These are phyloP conservation scores for Drosophila mauritiana DNA, from an alignment of 1,140 invertebrate species.

Conservation along the genomic window DNA sequence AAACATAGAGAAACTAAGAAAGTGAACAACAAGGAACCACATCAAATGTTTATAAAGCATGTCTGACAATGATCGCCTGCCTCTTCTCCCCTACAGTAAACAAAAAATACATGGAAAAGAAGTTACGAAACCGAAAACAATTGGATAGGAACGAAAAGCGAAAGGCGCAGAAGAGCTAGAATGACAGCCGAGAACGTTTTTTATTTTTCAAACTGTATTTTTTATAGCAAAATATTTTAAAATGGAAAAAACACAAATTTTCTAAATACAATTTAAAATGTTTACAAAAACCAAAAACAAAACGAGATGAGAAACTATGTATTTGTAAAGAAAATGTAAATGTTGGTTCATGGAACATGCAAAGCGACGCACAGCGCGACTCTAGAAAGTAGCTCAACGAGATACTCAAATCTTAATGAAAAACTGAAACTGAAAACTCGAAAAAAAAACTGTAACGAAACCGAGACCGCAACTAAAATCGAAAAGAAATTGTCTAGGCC, in stretches of 20 bases:
- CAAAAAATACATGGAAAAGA: constrained; percentile 21
- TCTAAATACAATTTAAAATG: constrained; percentile 65
- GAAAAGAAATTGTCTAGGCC: constrained; percentile 64
- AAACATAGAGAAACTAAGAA: constrained; percentile 32
- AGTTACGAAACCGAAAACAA: constrained; percentile 12
- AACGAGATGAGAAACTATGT: constrained; percentile 53
- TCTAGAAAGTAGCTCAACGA: constrained; percentile 61
- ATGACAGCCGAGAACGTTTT: constrained; percentile 67
- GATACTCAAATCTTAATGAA: constrained; percentile 26
- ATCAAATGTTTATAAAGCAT: constrained; percentile 68
- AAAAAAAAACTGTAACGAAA: constrained; percentile 25
- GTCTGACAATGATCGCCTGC: constrained; percentile 64
- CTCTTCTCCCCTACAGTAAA: constrained; percentile 46
- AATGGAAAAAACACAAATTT: constrained; percentile 59
- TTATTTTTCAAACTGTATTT: constrained; percentile 81
- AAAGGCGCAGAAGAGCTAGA: constrained; percentile 20
- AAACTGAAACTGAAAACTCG: constrained; percentile 20
- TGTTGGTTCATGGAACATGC: constrained; percentile 64
- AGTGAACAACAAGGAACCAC: constrained; percentile 71
- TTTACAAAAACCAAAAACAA: constrained; percentile 49
- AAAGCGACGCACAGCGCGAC: constrained; percentile 68
- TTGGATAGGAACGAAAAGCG: constrained; percentile 12
- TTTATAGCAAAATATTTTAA: constrained; percentile 79
- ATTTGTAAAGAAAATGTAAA: constrained; percentile 62
- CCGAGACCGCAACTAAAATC: constrained; percentile 41